These are phyloP conservation scores for Pimpla rufipes DNA, from an alignment of 2,888 invertebrate genomes.

Conservation along the genomic window DNA sequence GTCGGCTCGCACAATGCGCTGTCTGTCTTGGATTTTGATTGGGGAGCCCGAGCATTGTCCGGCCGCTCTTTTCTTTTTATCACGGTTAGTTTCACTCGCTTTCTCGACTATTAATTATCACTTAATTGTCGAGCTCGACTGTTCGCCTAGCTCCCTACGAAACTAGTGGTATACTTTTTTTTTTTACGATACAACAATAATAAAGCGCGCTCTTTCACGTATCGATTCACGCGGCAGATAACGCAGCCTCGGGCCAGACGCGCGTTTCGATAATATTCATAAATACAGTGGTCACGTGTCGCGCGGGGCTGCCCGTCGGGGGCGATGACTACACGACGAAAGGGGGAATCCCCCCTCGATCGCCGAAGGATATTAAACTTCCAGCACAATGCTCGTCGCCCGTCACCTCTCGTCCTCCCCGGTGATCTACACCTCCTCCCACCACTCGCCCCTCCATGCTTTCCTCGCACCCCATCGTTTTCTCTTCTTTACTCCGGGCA, in stretches of 20 bases:
- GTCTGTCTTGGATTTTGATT: constrained; percentile 74
- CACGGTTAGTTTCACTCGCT: constrained; percentile 18
- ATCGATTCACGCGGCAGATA: constrained; percentile 36
- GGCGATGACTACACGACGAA: constrained; percentile 45
- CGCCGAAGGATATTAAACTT: constrained; percentile 83
- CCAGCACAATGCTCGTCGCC: constrained; percentile 74
- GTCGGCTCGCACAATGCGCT: constrained; percentile 71
- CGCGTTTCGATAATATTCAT: constrained; percentile 66
- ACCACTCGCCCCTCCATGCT: constrained; percentile 39
- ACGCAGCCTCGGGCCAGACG: constrained; percentile 30
- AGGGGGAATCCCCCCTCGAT: constrained; percentile 66
- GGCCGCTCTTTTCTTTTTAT: constrained; percentile 71
- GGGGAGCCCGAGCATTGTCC: constrained; percentile 70
- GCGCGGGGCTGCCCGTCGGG: constrained; percentile 47
- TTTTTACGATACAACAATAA: constrained; percentile 1
- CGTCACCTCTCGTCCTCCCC: constrained; percentile 53
- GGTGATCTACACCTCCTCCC: constrained; percentile 37
- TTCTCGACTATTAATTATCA: constrained; percentile 52
- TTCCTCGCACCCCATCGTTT: constrained; percentile 43
- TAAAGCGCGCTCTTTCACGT: constrained; percentile 13
- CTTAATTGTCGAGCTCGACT: constrained; percentile 48
- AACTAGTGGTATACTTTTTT: constrained; percentile 4
- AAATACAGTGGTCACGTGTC: constrained; percentile 80
- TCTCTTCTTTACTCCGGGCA: constrained; percentile 36
- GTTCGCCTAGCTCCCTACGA: not conserved